Conservation (phyloP, 2,113 vertebrate genomes). For the Phylloscopus whistleri region DNA sequence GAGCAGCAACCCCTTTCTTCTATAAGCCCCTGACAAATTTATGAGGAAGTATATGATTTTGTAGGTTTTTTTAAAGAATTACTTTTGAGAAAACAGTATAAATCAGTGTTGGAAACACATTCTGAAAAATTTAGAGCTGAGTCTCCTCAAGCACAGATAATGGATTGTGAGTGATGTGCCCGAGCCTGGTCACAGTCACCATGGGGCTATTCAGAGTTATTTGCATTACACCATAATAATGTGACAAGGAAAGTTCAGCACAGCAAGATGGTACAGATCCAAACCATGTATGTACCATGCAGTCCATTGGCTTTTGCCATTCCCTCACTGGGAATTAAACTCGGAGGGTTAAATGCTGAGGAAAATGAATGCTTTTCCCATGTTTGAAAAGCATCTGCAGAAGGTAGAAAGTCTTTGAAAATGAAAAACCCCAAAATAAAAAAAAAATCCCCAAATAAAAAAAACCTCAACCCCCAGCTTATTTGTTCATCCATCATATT, state of each 20-base stretch:
- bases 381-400: neutral
- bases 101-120: neutral
- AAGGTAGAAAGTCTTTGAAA: neutral
- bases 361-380: neutral
- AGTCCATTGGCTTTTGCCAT: neutral
- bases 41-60: neutral
- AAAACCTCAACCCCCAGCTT: neutral
- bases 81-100: neutral
- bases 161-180: neutral
- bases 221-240: neutral
- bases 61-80: neutral
- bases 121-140: neutral
- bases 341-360: neutral
- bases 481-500: conserved; percentile 32
- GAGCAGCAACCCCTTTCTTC: neutral
- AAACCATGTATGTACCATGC: neutral
- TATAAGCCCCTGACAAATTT: neutral
- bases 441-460: neutral
- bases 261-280: neutral
- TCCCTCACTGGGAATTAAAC: neutral
- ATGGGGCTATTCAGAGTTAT: neutral
- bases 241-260: neutral
- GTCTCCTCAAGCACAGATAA: neutral
- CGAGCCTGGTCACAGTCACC: neutral
- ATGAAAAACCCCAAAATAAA: fast-evolving